These are phyloP conservation scores for Pleuronectes platessa DNA, from an alignment of 2,113 vertebrate genomes.

Conservation along the genomic window DNA sequence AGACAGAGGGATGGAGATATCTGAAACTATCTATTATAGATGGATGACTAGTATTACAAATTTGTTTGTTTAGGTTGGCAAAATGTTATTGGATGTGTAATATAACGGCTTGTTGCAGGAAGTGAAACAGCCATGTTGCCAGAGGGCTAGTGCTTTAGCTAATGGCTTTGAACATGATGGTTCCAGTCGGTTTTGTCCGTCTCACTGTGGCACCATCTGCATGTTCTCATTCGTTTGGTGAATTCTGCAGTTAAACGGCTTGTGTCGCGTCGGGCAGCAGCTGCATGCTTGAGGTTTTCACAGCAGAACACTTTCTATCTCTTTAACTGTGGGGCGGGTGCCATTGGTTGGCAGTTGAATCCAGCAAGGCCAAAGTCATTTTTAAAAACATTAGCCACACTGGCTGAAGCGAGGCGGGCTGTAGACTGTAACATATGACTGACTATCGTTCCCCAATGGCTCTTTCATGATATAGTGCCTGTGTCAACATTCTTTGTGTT, in stretches of 20 bases:
- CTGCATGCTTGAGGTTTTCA: conserved; percentile 47
- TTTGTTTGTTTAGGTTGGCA: not conserved
- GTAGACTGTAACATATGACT: conserved; percentile 60
- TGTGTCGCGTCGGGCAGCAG: conserved; percentile 46
- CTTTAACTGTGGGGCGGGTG: conserved; percentile 4
- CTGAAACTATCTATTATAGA: not conserved
- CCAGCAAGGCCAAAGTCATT: conserved; percentile 66
- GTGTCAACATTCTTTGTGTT: conserved; percentile 24
- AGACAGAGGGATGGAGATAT: no score
- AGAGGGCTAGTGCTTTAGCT: conserved; percentile 16
- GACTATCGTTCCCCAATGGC: conserved; percentile 37
- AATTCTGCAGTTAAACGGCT: conserved; percentile 58
- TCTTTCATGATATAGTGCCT: conserved; percentile 43
- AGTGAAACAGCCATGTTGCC: conserved; percentile 17
- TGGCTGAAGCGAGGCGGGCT: conserved; percentile 36
- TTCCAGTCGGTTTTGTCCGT: conserved; percentile 60
- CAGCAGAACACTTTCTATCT: conserved; percentile 49
- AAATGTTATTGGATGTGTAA: not conserved
- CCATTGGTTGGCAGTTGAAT: conserved; percentile 34
- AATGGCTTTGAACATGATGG: conserved; percentile 47
- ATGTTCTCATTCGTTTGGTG: conserved; percentile 48
- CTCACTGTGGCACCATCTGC: conserved; percentile 54
- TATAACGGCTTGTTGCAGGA: conserved; percentile 9
- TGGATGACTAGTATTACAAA: not conserved
- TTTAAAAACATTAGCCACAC: conserved; percentile 48